Conservation (phyloP, 2,113 vertebrate genomes). For the Cynocephalus volans region DNA sequence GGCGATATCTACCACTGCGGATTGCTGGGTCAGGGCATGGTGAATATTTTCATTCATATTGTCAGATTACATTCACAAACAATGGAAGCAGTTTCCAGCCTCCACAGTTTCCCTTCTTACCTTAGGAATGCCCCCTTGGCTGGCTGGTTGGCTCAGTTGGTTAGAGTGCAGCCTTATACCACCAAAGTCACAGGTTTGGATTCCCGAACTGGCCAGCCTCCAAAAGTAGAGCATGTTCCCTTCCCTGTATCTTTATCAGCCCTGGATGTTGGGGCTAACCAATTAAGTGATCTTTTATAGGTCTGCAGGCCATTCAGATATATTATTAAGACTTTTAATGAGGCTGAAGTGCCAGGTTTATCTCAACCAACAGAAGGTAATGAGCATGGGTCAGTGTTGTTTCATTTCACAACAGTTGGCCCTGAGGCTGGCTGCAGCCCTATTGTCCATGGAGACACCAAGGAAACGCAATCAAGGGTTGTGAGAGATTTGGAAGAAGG, state of each 20-base stretch:
- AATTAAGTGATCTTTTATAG: neutral
- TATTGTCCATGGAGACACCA: no score
- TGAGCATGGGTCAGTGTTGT: neutral
- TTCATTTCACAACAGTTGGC: neutral
- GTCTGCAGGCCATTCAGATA: neutral
- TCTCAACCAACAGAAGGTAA: neutral
- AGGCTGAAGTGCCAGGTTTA: neutral
- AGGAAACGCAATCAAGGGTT: no score
- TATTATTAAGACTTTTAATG: neutral
- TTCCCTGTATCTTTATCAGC: neutral
- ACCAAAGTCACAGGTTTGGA: no score
- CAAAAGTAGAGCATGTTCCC: no score
- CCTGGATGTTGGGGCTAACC: neutral
- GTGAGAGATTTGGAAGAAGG: no score
- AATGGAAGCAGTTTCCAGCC: neutral
- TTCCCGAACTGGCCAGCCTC: no score
- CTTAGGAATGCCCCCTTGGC: neutral
- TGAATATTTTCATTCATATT: neutral
- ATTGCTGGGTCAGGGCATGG: neutral
- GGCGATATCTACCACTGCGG: neutral
- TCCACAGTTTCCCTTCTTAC: neutral
- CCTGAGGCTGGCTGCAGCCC: neutral
- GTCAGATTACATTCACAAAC: neutral
- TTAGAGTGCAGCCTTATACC: no score
- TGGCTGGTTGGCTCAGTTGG: no score